phyloP scores from a whole-genome alignment of 2,797 vertebrate species.

The Numenius phaeopus region DNA sequence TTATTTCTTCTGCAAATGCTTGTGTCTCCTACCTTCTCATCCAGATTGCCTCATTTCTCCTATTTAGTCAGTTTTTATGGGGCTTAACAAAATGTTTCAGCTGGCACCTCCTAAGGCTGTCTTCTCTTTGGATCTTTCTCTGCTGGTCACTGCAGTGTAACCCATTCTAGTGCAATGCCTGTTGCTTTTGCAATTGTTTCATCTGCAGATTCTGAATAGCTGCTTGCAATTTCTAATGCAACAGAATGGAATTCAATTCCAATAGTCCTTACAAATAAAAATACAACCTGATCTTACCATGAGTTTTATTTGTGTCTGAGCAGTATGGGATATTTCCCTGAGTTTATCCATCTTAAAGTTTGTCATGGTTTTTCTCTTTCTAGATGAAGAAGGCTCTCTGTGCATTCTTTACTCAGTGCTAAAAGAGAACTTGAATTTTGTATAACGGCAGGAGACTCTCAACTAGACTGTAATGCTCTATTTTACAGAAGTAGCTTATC shows the following conservation, averaged over 20 bases:
- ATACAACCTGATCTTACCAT: background rate
- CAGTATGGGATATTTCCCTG: background rate
- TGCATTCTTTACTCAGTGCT: background rate
- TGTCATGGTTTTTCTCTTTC: background rate
- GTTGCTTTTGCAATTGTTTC: slow-evolving; percentile 2
- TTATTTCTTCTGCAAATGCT: background rate
- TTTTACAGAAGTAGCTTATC: background rate
- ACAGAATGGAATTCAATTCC: background rate
- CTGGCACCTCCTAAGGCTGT: background rate
- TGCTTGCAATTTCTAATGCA: background rate
- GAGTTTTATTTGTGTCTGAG: background rate
- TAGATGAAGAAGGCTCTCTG: background rate
- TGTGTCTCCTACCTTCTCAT: background rate
- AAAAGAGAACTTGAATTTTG: background rate
- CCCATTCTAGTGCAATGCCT: background rate
- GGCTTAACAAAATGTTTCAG: background rate
- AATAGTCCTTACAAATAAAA: background rate
- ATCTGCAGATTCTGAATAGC: background rate
- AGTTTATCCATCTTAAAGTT: background rate
- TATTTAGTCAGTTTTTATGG: background rate
- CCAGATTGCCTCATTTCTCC: background rate
- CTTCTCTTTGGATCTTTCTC: background rate
- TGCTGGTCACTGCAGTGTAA: background rate
- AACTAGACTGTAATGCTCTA: background rate
- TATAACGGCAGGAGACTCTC: background rate